phyloP scores from a whole-genome alignment of 1,140 invertebrate genomes.

The Musca vetustissima region DNA sequence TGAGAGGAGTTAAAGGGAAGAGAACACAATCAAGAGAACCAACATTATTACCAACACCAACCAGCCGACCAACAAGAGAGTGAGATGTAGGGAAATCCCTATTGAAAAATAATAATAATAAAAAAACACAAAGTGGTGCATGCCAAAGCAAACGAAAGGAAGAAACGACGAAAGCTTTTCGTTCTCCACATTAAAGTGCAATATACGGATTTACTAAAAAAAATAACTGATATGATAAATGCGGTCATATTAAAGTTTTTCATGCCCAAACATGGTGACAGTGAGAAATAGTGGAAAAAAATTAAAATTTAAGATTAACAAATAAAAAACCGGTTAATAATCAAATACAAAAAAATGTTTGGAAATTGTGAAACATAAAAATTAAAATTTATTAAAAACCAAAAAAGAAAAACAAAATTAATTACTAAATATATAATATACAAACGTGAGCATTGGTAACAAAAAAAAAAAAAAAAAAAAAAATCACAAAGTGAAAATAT shows the following conservation, averaged over 20 bases:
- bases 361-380: background rate
- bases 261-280: background rate
- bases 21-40: background rate
- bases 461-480: no score
- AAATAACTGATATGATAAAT: constrained; percentile 15
- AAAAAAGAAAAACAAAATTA: no score
- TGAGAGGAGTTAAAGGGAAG: background rate
- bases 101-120: background rate
- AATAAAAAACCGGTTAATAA: background rate
- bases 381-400: no score
- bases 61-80: background rate
- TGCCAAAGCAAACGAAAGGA: background rate
- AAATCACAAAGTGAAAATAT: background rate
- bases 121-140: constrained; percentile 7
- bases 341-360: no score
- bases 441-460: no score
- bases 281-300: constrained; percentile 1
- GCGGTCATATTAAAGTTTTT: constrained; percentile 22
- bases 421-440: no score
- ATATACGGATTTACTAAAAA: background rate
- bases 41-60: background rate
- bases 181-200: no score
- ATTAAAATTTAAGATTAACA: background rate
- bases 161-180: no score
- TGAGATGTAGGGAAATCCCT: background rate